Evolutionary conservation across 2,797 vertebrate genomes (phyloP).

Genomic region (Fistularia commersonii): DNA sequence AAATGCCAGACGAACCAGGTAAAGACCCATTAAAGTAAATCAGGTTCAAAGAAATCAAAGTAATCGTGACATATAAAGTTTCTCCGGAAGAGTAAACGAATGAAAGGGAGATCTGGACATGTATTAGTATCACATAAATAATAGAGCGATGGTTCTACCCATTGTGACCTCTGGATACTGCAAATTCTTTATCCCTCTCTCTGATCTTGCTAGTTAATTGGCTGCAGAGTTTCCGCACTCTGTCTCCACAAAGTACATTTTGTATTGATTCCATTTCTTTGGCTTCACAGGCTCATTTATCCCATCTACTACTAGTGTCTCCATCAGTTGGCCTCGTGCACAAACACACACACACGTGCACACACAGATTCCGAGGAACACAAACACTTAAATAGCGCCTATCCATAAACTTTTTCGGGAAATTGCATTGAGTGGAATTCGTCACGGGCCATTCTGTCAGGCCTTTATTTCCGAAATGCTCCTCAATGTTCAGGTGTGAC

Average conservation of each 20-base stretch:
- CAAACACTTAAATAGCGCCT: constrained; percentile 26
- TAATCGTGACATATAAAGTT: background rate
- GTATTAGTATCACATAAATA: constrained; percentile 18
- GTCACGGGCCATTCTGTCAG: too few species aligned
- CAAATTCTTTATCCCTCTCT: constrained; percentile 12
- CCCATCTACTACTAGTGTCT: constrained; percentile 57
- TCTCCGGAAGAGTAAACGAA: constrained; percentile 3
- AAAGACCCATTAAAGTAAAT: constrained; percentile 1
- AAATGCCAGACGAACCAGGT: background rate
- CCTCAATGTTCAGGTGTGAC: too few species aligned
- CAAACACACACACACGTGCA: constrained; percentile 9
- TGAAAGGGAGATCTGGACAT: constrained; percentile 7
- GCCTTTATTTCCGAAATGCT: too few species aligned
- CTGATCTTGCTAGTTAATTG: constrained; percentile 65
- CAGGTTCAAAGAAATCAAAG: background rate
- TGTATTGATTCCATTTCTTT: constrained; percentile 64
- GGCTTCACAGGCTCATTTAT: constrained; percentile 63
- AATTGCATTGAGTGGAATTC: too few species aligned
- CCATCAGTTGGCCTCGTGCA: constrained; percentile 45
- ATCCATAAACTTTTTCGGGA: constrained; percentile 3
- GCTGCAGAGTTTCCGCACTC: constrained; percentile 60
- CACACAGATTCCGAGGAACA: constrained; percentile 19
- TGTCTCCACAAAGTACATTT: constrained; percentile 68
- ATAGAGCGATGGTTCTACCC: constrained; percentile 10
- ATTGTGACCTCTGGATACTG: constrained; percentile 21